phyloP scores from a whole-genome alignment of 2,797 vertebrate species.

The Cuniculus paca region DNA sequence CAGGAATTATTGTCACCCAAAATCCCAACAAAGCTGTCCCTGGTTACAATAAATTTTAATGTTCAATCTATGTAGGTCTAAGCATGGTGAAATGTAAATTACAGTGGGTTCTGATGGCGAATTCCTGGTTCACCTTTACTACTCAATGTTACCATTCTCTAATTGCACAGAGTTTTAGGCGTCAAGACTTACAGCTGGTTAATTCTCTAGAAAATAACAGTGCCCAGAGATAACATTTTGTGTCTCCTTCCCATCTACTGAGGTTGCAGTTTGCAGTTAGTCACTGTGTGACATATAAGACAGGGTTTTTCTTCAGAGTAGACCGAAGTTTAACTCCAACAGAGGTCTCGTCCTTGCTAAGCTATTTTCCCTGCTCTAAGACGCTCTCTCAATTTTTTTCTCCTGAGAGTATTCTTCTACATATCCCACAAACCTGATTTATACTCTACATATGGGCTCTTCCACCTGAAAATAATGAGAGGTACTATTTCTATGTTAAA shows the following conservation, averaged over 20 bases:
- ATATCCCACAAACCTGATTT: not conserved
- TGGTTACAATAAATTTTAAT: not conserved
- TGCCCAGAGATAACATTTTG: not conserved
- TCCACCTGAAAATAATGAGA: not conserved
- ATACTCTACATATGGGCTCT: not conserved
- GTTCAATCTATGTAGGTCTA: not conserved
- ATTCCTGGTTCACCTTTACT: not conserved
- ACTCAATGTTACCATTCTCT: not conserved
- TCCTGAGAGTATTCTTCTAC: not conserved
- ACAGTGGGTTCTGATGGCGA: not conserved
- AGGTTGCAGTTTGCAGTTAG: not conserved
- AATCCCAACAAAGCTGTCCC: not conserved
- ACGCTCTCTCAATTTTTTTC: not conserved
- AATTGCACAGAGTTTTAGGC: not conserved
- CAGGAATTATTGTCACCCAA: not conserved
- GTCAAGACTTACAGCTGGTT: not conserved
- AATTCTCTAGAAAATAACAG: not conserved
- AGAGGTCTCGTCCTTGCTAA: not conserved
- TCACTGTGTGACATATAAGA: not conserved
- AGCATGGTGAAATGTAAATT: not conserved
- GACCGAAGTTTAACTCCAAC: not conserved
- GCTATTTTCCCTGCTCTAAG: not conserved
- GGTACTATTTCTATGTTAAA: not conserved
- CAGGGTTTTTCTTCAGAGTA: not conserved
- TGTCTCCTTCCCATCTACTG: fast-evolving